A percentile compares a stretch with the other conserved stretches of the same genome.
phyloP scores from a whole-genome alignment of 2,888 invertebrate species.

The Erpobdella octoculata region DNA sequence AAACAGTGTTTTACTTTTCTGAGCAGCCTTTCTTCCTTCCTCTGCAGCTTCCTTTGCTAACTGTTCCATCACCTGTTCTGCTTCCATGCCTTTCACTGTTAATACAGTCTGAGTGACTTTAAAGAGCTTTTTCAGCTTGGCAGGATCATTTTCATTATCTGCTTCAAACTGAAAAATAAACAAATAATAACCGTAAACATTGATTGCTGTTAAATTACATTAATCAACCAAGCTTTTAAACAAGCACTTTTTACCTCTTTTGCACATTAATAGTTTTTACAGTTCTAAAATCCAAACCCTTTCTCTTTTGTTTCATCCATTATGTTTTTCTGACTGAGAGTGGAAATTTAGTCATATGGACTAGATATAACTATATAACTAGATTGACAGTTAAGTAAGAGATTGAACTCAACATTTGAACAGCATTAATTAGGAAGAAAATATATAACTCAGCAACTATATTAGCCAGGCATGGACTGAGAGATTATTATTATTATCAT shows the following conservation, averaged over 20 bases:
- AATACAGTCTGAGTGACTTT: slow-evolving; percentile 45
- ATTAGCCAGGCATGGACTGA: no score
- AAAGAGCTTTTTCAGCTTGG: slow-evolving; percentile 46
- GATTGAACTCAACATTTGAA: no score
- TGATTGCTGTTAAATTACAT: not conserved
- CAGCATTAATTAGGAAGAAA: no score
- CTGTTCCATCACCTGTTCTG: slow-evolving; percentile 45
- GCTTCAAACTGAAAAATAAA: slow-evolving; percentile 35
- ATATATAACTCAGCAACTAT: no score
- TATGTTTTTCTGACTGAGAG: no score
- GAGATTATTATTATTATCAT: no score
- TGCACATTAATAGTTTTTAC: not conserved
- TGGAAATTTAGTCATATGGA: no score
- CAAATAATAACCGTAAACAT: not conserved
- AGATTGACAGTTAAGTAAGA: no score
- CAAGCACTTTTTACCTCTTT: not conserved
- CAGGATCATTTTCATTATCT: slow-evolving; percentile 42
- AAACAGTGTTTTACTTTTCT: slow-evolving; percentile 42
- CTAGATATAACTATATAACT: no score
- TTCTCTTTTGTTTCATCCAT: no score
- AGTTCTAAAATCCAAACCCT: no score
- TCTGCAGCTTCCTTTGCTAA: slow-evolving; percentile 43
- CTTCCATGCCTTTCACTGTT: slow-evolving; percentile 44
- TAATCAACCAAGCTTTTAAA: not conserved
- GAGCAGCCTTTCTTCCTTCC: slow-evolving; percentile 39